Percentiles rank a stretch among this genome's conserved stretches.
phyloP scores from a whole-genome alignment of 2,113 vertebrate species.

The Phoenicopterus ruber region DNA sequence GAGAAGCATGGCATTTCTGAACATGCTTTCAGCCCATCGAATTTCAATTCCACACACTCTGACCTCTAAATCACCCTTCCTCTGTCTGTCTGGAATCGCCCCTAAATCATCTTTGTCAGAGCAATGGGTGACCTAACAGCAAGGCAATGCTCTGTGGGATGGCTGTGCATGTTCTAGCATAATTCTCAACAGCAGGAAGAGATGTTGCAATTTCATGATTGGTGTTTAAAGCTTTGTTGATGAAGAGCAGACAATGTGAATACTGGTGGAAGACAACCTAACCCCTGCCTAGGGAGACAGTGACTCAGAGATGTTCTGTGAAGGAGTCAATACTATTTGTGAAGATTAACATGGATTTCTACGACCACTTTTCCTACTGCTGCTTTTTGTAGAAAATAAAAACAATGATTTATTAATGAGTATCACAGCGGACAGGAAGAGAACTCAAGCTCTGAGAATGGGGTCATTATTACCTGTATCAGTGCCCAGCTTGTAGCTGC shows the following conservation, averaged over 20 bases:
- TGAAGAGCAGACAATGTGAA: neutral
- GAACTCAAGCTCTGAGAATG: neutral
- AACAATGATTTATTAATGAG: neutral
- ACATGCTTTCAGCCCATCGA: neutral
- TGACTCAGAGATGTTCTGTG: neutral
- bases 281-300: neutral
- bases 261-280: neutral
- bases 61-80: neutral
- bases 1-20: neutral
- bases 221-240: neutral
- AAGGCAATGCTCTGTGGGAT: neutral
- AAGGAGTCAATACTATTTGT: neutral
- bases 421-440: neutral
- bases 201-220: neutral
- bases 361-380: neutral
- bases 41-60: neutral
- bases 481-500: neutral
- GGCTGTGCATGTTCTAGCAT: neutral
- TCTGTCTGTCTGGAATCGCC: neutral
- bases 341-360: neutral
- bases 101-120: neutral
- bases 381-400: neutral
- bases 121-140: neutral
- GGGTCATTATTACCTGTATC: neutral
- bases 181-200: neutral